These are phyloP conservation scores for Hirtodrosophila histrioides DNA, from an alignment of 2,888 invertebrate species.

Conservation along the genomic window DNA sequence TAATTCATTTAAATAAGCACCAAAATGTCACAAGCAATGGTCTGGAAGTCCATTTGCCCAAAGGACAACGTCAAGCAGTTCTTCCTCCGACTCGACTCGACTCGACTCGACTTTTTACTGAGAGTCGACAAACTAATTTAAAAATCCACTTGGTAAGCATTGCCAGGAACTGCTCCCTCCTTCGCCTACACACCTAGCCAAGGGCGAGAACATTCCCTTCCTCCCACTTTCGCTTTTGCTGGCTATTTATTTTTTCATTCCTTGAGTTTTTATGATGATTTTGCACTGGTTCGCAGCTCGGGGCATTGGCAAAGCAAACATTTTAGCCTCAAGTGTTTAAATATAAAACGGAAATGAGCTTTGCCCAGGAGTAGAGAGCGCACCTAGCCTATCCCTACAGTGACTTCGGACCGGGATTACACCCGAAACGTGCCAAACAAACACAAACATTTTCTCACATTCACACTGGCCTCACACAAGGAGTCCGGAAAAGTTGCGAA, in stretches of 20 bases:
- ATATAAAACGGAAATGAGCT: constrained; percentile 80
- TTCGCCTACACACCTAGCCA: constrained; percentile 15
- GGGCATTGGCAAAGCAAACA: constrained; percentile 71
- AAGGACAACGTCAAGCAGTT: constrained; percentile 42
- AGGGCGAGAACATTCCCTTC: constrained; percentile 17
- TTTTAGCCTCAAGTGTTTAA: constrained; percentile 78
- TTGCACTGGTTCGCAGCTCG: constrained; percentile 50
- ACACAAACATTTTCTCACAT: constrained; percentile 1
- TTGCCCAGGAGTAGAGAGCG: constrained; percentile 34
- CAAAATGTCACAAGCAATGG: constrained; percentile 62
- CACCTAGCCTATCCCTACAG: constrained; percentile 18
- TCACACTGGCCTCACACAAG: not conserved
- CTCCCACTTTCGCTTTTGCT: not conserved
- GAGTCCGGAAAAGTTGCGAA: constrained; percentile 1
- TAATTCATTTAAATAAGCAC: constrained; percentile 81
- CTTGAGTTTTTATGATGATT: constrained; percentile 73
- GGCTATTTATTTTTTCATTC: constrained; percentile 72
- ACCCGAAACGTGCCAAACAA: constrained; percentile 66
- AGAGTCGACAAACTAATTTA: constrained; percentile 74
- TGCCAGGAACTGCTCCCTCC: constrained; percentile 28
- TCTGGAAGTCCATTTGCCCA: constrained; percentile 59
- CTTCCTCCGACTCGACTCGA: constrained; percentile 11
- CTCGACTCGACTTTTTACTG: constrained; percentile 15
- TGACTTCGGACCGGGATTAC: constrained; percentile 44
- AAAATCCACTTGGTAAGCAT: constrained; percentile 79